These are phyloP conservation scores for Drosophila dives DNA, from an alignment of 2,888 invertebrate species.

Conservation along the genomic window DNA sequence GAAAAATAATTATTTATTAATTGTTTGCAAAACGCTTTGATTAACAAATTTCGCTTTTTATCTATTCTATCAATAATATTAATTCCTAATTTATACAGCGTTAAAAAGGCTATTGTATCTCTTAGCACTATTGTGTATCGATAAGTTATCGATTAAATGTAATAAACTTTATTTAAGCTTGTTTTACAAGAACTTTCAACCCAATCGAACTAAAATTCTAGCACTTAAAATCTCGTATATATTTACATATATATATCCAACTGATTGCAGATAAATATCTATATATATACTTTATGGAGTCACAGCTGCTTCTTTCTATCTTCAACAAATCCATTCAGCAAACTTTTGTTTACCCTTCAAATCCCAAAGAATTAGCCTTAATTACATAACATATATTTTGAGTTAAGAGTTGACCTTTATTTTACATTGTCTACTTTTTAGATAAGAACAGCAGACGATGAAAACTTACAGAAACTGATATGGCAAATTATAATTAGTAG, in stretches of 20 bases:
- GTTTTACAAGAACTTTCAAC: too few relatives aligned
- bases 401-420: background rate
- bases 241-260: too few relatives aligned
- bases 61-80: background rate
- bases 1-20: background rate
- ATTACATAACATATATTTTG: background rate
- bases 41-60: background rate
- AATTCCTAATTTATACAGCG: background rate
- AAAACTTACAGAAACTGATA: background rate
- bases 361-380: background rate
- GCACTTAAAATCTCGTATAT: accelerated
- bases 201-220: accelerated
- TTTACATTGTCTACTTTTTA: background rate
- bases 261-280: too few relatives aligned
- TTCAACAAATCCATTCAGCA: too few relatives aligned
- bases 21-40: too few relatives aligned
- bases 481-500: background rate
- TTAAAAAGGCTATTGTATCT: background rate
- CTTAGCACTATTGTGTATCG: too few relatives aligned
- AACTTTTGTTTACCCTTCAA: background rate
- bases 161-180: too few relatives aligned
- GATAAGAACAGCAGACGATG: background rate
- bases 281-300: background rate
- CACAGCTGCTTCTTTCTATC: too few relatives aligned
- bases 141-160: too few relatives aligned